Evolutionary conservation across 2,888 invertebrate species (phyloP).

Genomic region (Protophormia terraenovae): DNA sequence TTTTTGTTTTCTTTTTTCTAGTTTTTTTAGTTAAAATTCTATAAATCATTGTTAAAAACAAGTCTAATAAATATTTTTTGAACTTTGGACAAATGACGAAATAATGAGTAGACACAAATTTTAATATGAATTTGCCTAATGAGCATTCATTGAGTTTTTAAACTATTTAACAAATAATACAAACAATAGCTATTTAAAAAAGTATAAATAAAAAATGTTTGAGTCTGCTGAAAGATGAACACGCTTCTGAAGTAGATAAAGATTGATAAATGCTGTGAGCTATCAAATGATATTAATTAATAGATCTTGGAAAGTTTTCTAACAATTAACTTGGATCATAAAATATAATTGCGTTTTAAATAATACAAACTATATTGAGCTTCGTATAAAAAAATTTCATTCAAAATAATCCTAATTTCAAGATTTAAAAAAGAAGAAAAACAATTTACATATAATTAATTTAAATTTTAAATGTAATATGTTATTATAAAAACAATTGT

Average conservation of each 20-base stretch:
- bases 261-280: background rate
- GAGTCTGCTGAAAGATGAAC: background rate
- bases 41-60: background rate
- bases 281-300: background rate
- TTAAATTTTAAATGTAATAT: background rate
- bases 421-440: background rate
- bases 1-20: background rate
- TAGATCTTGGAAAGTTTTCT: background rate
- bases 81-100: background rate
- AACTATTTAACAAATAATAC: background rate
- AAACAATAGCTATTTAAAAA: too few relatives aligned
- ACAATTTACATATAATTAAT: background rate
- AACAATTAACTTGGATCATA: background rate
- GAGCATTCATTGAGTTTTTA: too few relatives aligned
- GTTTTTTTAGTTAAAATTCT: background rate
- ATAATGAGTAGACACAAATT: background rate
- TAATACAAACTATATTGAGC: too few relatives aligned
- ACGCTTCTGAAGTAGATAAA: background rate
- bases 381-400: too few relatives aligned
- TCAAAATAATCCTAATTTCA: too few relatives aligned
- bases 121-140: background rate
- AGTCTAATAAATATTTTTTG: background rate
- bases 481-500: too few relatives aligned
- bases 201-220: background rate
- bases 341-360: too few relatives aligned